A percentile compares a stretch with the other conserved stretches of the same genome.
These are phyloP conservation scores for Phacellophora camtschatica DNA, from an alignment of 30 jellyfish, hydroid and myxozoan species.

Conservation along the genomic window DNA sequence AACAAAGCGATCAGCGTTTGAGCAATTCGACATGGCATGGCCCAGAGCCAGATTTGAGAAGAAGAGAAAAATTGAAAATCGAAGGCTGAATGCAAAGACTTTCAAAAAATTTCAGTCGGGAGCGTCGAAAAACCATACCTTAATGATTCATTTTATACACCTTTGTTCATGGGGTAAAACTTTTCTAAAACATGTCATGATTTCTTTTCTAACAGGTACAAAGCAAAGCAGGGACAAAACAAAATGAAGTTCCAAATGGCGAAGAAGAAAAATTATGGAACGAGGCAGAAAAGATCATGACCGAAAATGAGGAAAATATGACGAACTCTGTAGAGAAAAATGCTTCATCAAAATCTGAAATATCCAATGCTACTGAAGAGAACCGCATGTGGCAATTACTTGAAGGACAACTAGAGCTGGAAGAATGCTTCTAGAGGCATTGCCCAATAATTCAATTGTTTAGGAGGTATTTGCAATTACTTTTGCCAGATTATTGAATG, in stretches of 20 bases:
- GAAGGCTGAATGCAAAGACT: too few relatives aligned
- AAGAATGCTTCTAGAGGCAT: slow-evolving; percentile 66
- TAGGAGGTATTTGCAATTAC: not conserved
- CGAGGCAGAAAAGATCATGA: slow-evolving; percentile 61
- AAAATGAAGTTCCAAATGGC: not conserved
- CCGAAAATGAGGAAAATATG: slow-evolving; percentile 25
- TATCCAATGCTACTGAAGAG: slow-evolving; percentile 31
- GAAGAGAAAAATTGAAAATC: too few relatives aligned
- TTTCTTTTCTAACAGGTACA: too few relatives aligned
- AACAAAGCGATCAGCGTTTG: too few relatives aligned
- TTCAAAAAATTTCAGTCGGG: too few relatives aligned
- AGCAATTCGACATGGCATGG: too few relatives aligned
- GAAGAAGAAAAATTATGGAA: slow-evolving; percentile 53
- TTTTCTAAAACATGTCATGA: too few relatives aligned
- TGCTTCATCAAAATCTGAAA: not conserved
- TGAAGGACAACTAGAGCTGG: slow-evolving; percentile 72
- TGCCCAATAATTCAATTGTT: not conserved
- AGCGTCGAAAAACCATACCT: too few relatives aligned
- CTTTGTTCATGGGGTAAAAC: too few relatives aligned
- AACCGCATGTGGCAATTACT: slow-evolving; percentile 66
- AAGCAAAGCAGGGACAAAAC: too few relatives aligned
- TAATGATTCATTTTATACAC: too few relatives aligned
- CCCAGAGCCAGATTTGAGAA: too few relatives aligned
- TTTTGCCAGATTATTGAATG: not conserved
- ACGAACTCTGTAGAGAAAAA: slow-evolving; percentile 33